Conservation (phyloP, 2,113 vertebrate species). For the Zonotrichia leucophrys region DNA sequence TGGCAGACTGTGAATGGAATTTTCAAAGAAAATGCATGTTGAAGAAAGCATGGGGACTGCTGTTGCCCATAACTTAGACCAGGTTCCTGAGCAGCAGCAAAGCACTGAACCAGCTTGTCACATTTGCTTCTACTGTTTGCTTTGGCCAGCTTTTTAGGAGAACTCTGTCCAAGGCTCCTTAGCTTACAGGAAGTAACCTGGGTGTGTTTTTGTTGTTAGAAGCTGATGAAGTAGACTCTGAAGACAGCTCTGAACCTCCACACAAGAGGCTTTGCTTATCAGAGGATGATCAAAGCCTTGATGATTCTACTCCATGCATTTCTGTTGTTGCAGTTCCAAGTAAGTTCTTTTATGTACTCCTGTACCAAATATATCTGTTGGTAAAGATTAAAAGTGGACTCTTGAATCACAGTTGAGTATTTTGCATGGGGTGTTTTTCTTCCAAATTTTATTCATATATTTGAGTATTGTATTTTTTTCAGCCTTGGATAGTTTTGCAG, state of each 20-base stretch:
- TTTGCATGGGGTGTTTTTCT: background rate
- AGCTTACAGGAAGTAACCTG: background rate
- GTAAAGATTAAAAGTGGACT: background rate
- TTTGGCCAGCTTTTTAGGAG: background rate
- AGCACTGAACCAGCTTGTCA: background rate
- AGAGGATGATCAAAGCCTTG: constrained; percentile 84
- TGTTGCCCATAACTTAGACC: background rate
- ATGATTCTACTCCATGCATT: constrained; percentile 80
- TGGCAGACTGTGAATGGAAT: background rate
- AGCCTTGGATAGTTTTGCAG: background rate
- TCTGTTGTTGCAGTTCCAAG: constrained; percentile 92
- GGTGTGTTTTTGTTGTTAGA: constrained; percentile 56
- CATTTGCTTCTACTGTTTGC: background rate
- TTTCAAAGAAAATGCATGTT: background rate
- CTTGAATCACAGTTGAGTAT: background rate
- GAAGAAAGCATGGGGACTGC: background rate
- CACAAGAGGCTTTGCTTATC: constrained; percentile 90
- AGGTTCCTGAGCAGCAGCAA: background rate
- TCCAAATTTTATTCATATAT: background rate
- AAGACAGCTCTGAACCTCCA: constrained; percentile 84
- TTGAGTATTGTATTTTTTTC: background rate
- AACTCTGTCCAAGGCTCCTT: background rate
- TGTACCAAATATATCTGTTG: background rate
- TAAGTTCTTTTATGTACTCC: constrained; percentile 67
- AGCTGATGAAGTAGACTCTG: constrained; percentile 81